Conservation (phyloP, 2,797 vertebrate species). For the Rhadinocentrus ornatus region DNA sequence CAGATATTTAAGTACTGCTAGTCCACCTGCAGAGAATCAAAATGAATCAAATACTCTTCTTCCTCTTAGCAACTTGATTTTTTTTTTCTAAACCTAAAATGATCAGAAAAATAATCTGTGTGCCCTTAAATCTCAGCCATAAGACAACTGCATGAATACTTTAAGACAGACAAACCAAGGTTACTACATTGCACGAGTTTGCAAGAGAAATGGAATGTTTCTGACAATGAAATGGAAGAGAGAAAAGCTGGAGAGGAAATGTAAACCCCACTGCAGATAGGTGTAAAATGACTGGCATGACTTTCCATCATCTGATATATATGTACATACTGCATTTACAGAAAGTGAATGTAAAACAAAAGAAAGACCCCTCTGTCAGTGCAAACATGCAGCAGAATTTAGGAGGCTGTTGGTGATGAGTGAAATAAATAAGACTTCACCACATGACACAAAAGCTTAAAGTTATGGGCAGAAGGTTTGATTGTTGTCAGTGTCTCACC, state of each 20-base stretch:
- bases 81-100: constrained; percentile 26
- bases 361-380: constrained; percentile 14
- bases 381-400: constrained; percentile 27
- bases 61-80: background rate
- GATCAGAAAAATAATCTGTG: constrained; percentile 28
- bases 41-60: constrained; percentile 23
- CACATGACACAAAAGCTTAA: background rate
- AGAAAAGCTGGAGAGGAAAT: constrained; percentile 22
- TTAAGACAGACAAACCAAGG: constrained; percentile 12
- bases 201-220: constrained; percentile 67
- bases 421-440: constrained; percentile 33
- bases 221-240: constrained; percentile 23
- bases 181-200: constrained; percentile 59
- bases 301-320: constrained; percentile 22
- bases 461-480: constrained; percentile 18
- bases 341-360: constrained; percentile 16
- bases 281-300: constrained; percentile 47
- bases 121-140: constrained; percentile 36
- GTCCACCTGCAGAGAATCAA: constrained; percentile 16
- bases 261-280: constrained; percentile 44
- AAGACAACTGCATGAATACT: constrained; percentile 47
- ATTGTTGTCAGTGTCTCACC: constrained; percentile 22
- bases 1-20: constrained; percentile 54
- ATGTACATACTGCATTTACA: constrained; percentile 39
- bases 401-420: constrained; percentile 18